Percentiles rank a stretch among this genome's conserved stretches.
Evolutionary conservation across 2,797 vertebrate species (phyloP).

Genomic region (Anguilla obscura): DNA sequence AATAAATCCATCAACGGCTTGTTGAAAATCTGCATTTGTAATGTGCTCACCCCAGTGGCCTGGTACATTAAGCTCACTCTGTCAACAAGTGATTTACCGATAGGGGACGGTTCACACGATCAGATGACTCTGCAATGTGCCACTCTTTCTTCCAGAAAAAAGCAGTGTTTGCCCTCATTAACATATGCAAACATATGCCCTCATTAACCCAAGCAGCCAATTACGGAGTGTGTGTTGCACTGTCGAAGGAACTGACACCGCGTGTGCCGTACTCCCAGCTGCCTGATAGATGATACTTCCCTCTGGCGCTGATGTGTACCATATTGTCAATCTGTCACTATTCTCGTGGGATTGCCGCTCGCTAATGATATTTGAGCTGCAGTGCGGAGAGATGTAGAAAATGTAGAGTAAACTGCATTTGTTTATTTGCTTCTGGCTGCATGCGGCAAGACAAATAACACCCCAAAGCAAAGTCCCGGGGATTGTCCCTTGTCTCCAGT

Average conservation of each 20-base stretch:
- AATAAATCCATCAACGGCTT: not conserved
- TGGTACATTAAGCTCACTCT: not conserved
- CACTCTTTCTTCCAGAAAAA: not conserved
- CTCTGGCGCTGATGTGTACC: not conserved
- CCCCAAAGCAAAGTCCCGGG: not conserved
- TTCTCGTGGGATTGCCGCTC: not conserved
- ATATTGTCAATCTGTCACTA: conserved; percentile 15
- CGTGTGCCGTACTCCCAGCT: not conserved
- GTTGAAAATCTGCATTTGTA: not conserved
- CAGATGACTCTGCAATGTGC: not conserved
- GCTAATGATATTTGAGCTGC: not conserved
- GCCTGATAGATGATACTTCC: not conserved
- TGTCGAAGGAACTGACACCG: not conserved
- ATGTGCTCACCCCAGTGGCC: not conserved
- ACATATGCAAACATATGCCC: not conserved
- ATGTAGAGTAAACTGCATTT: not conserved
- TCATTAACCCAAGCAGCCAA: not conserved
- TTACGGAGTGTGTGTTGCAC: not conserved
- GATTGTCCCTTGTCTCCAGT: not conserved
- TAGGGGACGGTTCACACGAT: not conserved
- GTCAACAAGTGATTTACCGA: not conserved
- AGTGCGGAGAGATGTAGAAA: not conserved
- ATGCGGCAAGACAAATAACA: conserved; percentile 46
- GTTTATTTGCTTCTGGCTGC: conserved; percentile 44
- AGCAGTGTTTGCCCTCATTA: not conserved